Evolutionary conservation across 1,140 invertebrate genomes (phyloP), one percentile per base, ranked within the genome.

Genomic region (Phenacoccus solenopsis): DNA sequence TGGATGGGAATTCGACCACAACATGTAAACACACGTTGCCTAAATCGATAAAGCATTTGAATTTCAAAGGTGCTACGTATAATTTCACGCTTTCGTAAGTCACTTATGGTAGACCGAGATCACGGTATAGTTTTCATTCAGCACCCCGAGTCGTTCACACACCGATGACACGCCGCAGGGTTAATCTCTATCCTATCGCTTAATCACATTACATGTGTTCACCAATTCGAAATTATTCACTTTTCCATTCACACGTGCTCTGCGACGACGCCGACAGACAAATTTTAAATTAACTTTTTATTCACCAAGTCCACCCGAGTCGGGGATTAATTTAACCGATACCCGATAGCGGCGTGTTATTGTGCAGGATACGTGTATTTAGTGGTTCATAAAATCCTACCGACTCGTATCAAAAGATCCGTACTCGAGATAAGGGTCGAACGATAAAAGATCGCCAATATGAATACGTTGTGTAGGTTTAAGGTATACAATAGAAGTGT

Each of bases 271-370:
- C n/a, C 20, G 20, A 49, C 38, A 10, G 38, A 49, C 38, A 49
- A 49, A 49, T 49, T 49, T 49, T 49, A 49, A 49, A 49, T 49
- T 49, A 49, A 49, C 38, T 49, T 49, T 49, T 49, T 49, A 49
- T 49, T 49, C 38, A 16, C 3, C 13, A 49, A 49, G 38, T 49
- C 38, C 12, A 49, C 20, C 38, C 38, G 13, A n/a, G 20, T n/a
- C 38, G 38, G 2, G 38, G 38, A 49, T 49, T 49, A 49, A 49
- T 49, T n/a, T 5, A 49, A 49, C 38, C 38, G 16, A 49, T 49
- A 49, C 38, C 3, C 30, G 30, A 32, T 49, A 49, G 20, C 38
- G 16, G 38, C 12, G 38, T 49, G 38, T 49, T 49, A n/a, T 49
- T 49, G 38, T 49, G 16, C 13, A 49, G 5, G 5, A 49, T 16